phyloP scores from a whole-genome alignment of 2,888 invertebrate species.

The Andrena praecox region DNA sequence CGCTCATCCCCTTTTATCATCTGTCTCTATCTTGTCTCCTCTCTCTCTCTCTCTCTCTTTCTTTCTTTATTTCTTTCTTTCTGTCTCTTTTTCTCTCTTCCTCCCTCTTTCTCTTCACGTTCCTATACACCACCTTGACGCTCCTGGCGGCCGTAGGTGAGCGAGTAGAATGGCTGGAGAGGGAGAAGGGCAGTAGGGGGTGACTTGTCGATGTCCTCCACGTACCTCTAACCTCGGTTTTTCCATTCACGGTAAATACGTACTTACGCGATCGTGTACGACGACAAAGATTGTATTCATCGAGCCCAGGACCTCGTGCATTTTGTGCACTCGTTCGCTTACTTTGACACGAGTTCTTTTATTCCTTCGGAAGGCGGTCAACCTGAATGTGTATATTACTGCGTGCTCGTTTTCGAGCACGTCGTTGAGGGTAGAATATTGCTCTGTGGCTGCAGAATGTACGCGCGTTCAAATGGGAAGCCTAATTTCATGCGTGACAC shows the following conservation, averaged over 20 bases:
- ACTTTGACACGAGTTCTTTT: constrained; percentile 27
- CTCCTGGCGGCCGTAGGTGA: constrained; percentile 50
- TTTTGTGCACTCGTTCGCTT: constrained; percentile 60
- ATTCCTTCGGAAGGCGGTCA: constrained; percentile 56
- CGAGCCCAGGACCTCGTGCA: constrained; percentile 34
- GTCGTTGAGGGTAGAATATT: constrained; percentile 26
- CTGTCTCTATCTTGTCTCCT: constrained; percentile 52
- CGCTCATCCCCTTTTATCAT: constrained; percentile 57
- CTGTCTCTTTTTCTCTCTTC: constrained; percentile 25
- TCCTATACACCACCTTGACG: constrained; percentile 45
- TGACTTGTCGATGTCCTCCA: constrained; percentile 68
- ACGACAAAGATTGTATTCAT: constrained; percentile 41
- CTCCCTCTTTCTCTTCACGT: constrained; percentile 27
- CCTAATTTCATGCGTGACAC: constrained; percentile 55
- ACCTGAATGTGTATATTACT: constrained; percentile 67
- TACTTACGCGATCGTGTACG: constrained; percentile 47
- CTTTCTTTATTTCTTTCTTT: not conserved
- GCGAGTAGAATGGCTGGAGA: constrained; percentile 52
- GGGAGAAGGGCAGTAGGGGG: constrained; percentile 51
- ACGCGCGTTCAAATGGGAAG: constrained; percentile 59
- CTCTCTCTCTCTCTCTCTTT: constrained; percentile 32
- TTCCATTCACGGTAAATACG: constrained; percentile 54
- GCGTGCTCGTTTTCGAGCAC: constrained; percentile 34
- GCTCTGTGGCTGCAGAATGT: constrained; percentile 36
- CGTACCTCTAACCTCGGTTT: constrained; percentile 52